Conservation (phyloP, 2,888 invertebrate genomes). For the Drosophila parthenogenetica region DNA sequence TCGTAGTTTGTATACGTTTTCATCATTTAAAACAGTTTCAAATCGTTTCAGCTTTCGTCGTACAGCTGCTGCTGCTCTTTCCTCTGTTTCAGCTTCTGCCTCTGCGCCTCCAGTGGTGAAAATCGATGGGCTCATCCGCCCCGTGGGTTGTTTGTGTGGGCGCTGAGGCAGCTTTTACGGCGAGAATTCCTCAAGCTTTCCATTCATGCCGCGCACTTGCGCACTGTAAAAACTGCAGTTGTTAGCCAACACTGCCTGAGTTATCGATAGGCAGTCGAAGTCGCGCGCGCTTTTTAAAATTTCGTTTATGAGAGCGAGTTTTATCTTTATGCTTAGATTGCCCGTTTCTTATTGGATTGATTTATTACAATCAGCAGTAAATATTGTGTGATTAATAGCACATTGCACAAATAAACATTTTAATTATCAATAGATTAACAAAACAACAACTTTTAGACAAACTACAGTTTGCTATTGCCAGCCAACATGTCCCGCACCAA, state of each 20-base stretch:
- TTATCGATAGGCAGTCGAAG: slow-evolving; percentile 23
- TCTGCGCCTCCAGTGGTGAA: slow-evolving; percentile 60
- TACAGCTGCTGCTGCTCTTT: slow-evolving; percentile 51
- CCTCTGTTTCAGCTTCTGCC: neutral
- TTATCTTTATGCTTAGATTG: slow-evolving; percentile 25
- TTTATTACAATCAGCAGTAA: slow-evolving; percentile 37
- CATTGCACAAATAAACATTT: slow-evolving; percentile 43
- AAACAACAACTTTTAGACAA: slow-evolving; percentile 15
- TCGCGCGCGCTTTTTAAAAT: slow-evolving; percentile 20
- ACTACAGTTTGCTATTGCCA: slow-evolving; percentile 82
- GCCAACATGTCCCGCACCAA: slow-evolving; percentile 87
- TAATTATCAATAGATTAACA: slow-evolving; percentile 41
- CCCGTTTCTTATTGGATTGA: slow-evolving; percentile 8
- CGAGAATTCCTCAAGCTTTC: slow-evolving; percentile 54
- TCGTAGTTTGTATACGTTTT: slow-evolving; percentile 71
- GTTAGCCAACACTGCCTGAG: slow-evolving; percentile 31
- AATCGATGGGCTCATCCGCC: slow-evolving; percentile 60
- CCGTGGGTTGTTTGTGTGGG: slow-evolving; percentile 41
- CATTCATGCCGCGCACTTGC: slow-evolving; percentile 63
- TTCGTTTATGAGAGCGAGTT: neutral
- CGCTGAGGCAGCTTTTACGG: slow-evolving; percentile 43
- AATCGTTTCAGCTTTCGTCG: slow-evolving; percentile 24
- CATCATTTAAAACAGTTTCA: slow-evolving; percentile 63
- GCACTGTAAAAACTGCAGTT: neutral
- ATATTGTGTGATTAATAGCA: slow-evolving; percentile 36